A percentile compares a stretch with the other conserved stretches of the same genome.
Conservation (phyloP, 1,140 invertebrate species). For the Choristoneura fumiferana region DNA sequence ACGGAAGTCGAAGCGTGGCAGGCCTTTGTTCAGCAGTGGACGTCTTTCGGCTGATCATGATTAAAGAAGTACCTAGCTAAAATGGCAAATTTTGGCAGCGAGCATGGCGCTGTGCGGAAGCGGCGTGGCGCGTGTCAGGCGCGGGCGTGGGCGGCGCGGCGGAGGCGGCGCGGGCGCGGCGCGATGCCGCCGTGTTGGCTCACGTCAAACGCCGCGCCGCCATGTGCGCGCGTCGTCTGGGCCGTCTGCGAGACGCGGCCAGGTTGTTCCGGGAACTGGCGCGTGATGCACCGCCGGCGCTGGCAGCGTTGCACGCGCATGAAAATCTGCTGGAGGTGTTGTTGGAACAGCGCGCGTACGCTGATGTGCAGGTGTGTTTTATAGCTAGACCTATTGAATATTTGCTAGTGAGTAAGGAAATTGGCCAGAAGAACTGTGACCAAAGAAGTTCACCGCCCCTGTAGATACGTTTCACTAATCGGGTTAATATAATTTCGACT, state of each 20-base stretch:
- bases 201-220: slow-evolving; percentile 96
- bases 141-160: slow-evolving; percentile 31
- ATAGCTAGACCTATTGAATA: too few species aligned
- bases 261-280: slow-evolving; percentile 98
- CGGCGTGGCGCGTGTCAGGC: slow-evolving; percentile 45
- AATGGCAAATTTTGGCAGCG: slow-evolving; percentile 79
- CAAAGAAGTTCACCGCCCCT: too few species aligned
- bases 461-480: too few species aligned
- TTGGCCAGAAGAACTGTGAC: too few species aligned
- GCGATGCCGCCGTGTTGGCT: slow-evolving; percentile 97
- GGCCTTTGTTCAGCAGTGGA: too few species aligned
- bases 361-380: slow-evolving; percentile 85
- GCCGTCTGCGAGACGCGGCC: slow-evolving; percentile 95
- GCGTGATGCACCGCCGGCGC: slow-evolving; percentile 96
- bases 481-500: too few species aligned
- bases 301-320: slow-evolving; percentile 97
- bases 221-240: slow-evolving; percentile 97
- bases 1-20: too few species aligned
- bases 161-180: slow-evolving; percentile 76
- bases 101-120: slow-evolving; percentile 93
- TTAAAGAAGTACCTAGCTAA: too few species aligned
- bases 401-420: too few species aligned
- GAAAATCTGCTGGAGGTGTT: slow-evolving; percentile 98
- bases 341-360: slow-evolving; percentile 97
- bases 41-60: too few species aligned